These are phyloP conservation scores for Tenthredo mesomela DNA, from an alignment of 2,888 invertebrate species.

Conservation along the genomic window DNA sequence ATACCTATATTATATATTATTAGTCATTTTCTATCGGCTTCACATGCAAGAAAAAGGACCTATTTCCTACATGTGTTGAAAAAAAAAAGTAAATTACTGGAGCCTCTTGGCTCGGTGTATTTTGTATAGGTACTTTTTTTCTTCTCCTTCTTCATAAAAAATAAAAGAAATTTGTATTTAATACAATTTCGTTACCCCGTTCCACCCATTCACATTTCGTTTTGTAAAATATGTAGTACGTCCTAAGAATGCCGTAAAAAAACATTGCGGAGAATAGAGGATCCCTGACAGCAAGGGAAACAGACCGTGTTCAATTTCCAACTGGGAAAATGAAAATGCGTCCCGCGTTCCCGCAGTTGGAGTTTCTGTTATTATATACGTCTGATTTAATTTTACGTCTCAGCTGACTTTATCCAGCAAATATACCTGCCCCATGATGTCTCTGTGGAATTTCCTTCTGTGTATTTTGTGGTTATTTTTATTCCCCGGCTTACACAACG, in stretches of 20 bases:
- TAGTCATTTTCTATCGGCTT: too few species aligned
- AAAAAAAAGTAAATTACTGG: not conserved
- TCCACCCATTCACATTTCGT: not conserved
- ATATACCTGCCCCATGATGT: conserved; percentile 20
- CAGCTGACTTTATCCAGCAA: conserved; percentile 44
- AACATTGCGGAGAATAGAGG: conserved; percentile 8
- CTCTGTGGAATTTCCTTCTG: not conserved
- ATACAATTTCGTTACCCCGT: not conserved
- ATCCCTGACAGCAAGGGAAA: conserved; percentile 20
- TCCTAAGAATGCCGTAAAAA: conserved; percentile 6
- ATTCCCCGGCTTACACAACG: conserved; percentile 17
- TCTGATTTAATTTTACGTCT: conserved; percentile 46
- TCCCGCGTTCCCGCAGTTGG: conserved; percentile 30
- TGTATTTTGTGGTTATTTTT: conserved; percentile 13
- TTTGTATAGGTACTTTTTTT: not conserved
- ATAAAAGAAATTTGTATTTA: conserved; percentile 20
- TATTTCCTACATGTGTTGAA: too few species aligned
- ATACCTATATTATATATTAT: too few species aligned
- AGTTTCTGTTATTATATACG: conserved; percentile 40
- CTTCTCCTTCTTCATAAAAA: too few species aligned
- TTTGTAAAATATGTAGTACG: conserved; percentile 13
- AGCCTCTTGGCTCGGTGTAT: not conserved
- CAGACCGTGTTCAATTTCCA: conserved; percentile 47
- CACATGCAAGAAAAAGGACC: too few species aligned
- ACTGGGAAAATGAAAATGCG: conserved; percentile 37